Percentiles rank a stretch among this genome's conserved stretches.
Conservation (phyloP, 2,888 invertebrate species). For the Lycaena phlaeas region DNA sequence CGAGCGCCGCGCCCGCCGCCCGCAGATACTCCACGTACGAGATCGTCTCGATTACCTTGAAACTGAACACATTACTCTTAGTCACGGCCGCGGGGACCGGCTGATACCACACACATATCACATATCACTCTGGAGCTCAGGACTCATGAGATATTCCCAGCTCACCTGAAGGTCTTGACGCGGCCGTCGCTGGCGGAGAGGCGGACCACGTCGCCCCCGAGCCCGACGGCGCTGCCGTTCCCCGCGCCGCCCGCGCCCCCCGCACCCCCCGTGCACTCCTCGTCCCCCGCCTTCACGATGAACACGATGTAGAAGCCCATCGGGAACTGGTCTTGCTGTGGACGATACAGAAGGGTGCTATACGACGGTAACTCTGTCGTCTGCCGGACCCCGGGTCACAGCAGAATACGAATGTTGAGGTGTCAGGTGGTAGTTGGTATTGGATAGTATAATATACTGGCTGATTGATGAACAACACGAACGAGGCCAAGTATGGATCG, state of each 20-base stretch:
- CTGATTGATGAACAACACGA: too few relatives aligned
- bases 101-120: too few relatives aligned
- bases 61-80: too few relatives aligned
- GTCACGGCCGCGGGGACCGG: too few relatives aligned
- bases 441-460: too few relatives aligned
- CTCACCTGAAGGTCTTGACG: slow-evolving; percentile 50
- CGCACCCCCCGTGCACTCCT: slow-evolving; percentile 59
- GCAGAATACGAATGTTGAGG: too few relatives aligned
- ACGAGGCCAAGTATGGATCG: too few relatives aligned
- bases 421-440: too few relatives aligned
- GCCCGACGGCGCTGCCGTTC: slow-evolving; percentile 28
- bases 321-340: slow-evolving; percentile 77
- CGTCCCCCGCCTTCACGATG: slow-evolving; percentile 79
- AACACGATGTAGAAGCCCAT: slow-evolving; percentile 85
- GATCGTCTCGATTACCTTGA: slow-evolving; percentile 56
- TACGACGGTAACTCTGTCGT: too few relatives aligned
- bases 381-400: too few relatives aligned
- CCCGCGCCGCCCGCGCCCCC: slow-evolving; percentile 20
- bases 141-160: too few relatives aligned
- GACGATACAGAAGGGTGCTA: background rate
- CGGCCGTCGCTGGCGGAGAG: slow-evolving; percentile 38
- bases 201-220: slow-evolving; percentile 30
- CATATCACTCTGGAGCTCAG: too few relatives aligned
- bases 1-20: slow-evolving; percentile 44
- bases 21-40: slow-evolving; percentile 58